Evolutionary conservation across 2,888 invertebrate genomes (phyloP).

Genomic region (Rotaria sp.): DNA sequence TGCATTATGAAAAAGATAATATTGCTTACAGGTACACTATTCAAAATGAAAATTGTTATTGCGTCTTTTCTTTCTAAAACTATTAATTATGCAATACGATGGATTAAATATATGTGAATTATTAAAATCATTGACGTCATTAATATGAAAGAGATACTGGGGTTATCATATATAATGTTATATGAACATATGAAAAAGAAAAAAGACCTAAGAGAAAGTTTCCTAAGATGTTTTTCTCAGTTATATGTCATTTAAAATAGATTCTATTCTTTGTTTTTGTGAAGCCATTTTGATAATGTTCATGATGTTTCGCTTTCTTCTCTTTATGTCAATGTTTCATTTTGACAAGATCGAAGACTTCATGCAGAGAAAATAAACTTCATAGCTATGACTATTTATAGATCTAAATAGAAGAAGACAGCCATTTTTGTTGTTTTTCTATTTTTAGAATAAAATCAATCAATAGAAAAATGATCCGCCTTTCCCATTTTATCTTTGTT

Average conservation of each 20-base stretch:
- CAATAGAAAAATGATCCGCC: not conserved
- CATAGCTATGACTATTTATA: no score
- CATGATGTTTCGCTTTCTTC: not conserved
- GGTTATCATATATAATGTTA: no score
- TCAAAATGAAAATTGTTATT: not conserved
- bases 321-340: not conserved
- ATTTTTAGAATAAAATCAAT: not conserved
- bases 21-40: not conserved
- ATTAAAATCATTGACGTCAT: not conserved
- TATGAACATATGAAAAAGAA: not conserved
- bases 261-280: no score
- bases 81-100: not conserved
- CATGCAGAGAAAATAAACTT: no score
- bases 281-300: no score
- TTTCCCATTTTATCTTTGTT: not conserved
- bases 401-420: no score
- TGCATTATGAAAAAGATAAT: not conserved
- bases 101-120: not conserved
- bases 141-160: not conserved
- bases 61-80: not conserved
- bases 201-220: not conserved
- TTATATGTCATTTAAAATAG: no score
- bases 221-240: no score
- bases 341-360: no score
- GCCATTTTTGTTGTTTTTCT: not conserved